Conservation (phyloP, 2,888 invertebrate species). For the Hydraecia micacea region DNA sequence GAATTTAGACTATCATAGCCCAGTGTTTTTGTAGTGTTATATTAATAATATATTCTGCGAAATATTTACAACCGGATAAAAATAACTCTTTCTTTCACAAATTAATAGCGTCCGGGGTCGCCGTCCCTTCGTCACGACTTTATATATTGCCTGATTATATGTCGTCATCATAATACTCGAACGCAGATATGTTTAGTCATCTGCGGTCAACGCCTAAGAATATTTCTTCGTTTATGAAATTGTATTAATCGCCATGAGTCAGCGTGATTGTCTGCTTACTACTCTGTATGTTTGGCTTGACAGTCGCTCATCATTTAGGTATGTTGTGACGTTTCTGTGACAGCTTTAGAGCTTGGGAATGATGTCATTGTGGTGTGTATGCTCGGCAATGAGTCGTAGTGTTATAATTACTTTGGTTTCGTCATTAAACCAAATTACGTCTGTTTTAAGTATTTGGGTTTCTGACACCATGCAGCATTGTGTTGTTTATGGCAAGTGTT, state of each 20-base stretch:
- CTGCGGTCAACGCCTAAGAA: slow-evolving; percentile 48
- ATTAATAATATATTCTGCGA: slow-evolving; percentile 35
- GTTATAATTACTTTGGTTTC: slow-evolving; percentile 59
- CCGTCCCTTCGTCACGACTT: slow-evolving; percentile 67
- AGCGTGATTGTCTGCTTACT: slow-evolving; percentile 58
- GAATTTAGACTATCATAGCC: slow-evolving; percentile 55
- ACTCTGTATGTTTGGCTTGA: slow-evolving; percentile 67
- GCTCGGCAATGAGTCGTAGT: slow-evolving; percentile 57
- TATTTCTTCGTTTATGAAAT: slow-evolving; percentile 45
- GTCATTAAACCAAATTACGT: slow-evolving; percentile 62
- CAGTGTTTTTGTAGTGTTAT: slow-evolving; percentile 24
- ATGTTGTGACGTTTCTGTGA: slow-evolving; percentile 78
- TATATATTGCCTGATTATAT: slow-evolving; percentile 48
- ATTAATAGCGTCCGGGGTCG: slow-evolving; percentile 76
- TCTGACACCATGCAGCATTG: slow-evolving; percentile 41
- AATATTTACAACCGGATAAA: slow-evolving; percentile 67
- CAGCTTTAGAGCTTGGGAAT: slow-evolving; percentile 72
- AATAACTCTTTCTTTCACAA: slow-evolving; percentile 66
- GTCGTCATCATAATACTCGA: slow-evolving; percentile 40
- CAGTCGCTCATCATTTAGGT: slow-evolving; percentile 77
- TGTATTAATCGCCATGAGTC: slow-evolving; percentile 66
- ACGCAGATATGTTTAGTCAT: slow-evolving; percentile 59
- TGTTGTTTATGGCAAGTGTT: slow-evolving; percentile 49
- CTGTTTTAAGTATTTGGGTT: slow-evolving; percentile 47
- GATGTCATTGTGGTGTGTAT: slow-evolving; percentile 80